phyloP scores from a whole-genome alignment of 1,140 invertebrate genomes.

The Diuraphis noxia region DNA sequence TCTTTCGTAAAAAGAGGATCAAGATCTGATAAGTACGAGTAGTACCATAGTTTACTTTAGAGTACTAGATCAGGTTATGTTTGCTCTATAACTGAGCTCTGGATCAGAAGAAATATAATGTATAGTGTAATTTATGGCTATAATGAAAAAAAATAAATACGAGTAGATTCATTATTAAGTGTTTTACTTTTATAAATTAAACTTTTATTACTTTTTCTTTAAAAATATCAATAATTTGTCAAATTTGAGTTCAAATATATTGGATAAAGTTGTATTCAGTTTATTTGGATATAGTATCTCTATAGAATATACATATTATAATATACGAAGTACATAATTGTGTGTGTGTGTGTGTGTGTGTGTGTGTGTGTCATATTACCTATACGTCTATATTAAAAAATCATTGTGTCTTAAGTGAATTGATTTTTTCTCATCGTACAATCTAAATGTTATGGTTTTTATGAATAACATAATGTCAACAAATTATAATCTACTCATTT shows the following conservation, averaged over 20 bases:
- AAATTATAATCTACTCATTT: background rate
- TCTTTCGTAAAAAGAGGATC: too few species aligned
- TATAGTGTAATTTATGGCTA: too few species aligned
- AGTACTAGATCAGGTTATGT: too few species aligned
- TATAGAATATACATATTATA: too few species aligned
- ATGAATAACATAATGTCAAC: background rate
- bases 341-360: too few species aligned
- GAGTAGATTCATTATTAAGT: background rate
- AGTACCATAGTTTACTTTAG: too few species aligned
- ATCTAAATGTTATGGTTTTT: background rate
- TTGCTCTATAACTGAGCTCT: too few species aligned
- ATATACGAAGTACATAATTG: too few species aligned
- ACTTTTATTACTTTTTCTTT: background rate
- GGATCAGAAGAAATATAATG: too few species aligned
- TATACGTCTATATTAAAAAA: background rate
- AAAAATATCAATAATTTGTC: background rate
- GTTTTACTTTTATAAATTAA: background rate
- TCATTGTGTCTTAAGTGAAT: background rate
- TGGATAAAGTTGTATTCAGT: background rate
- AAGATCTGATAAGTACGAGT: too few species aligned
- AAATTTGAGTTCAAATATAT: background rate
- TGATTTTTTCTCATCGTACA: background rate
- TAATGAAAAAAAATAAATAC: background rate
- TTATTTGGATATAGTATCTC: background rate
- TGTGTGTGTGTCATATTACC: too few species aligned